These are phyloP conservation scores for Psophia crepitans DNA, from an alignment of 2,113 vertebrate species.

Conservation along the genomic window DNA sequence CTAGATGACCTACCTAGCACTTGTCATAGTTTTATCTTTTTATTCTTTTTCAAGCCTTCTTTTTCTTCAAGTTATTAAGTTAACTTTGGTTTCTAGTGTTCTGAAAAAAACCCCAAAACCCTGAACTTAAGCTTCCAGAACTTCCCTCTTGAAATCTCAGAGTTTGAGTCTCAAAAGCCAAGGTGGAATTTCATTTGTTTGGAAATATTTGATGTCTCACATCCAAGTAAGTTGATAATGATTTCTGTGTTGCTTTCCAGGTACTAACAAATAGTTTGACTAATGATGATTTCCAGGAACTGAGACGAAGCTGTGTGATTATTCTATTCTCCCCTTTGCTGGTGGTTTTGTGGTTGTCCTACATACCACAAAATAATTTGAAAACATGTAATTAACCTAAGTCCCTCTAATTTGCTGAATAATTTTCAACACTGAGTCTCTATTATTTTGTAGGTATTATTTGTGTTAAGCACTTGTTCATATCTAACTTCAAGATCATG, in stretches of 20 bases:
- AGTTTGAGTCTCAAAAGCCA: background rate
- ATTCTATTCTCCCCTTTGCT: background rate
- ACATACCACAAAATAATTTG: background rate
- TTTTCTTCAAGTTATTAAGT: background rate
- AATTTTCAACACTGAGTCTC: background rate
- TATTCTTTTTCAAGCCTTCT: background rate
- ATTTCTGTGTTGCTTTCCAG: background rate
- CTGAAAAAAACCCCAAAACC: background rate
- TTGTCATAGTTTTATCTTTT: background rate
- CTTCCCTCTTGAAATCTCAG: background rate
- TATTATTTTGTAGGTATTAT: background rate
- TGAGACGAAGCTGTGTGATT: background rate
- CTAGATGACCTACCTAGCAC: background rate
- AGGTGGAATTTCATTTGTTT: background rate
- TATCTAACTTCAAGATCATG: background rate
- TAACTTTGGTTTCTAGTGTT: background rate
- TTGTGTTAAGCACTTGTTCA: background rate
- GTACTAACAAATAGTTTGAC: background rate
- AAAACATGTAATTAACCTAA: background rate
- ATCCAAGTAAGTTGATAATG: background rate
- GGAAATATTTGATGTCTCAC: background rate
- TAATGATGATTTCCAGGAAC: background rate
- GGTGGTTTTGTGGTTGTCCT: background rate
- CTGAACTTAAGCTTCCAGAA: background rate
- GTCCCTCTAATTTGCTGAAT: background rate